phyloP scores from a whole-genome alignment of 2,888 invertebrate species.

The Bombylius discolor region DNA sequence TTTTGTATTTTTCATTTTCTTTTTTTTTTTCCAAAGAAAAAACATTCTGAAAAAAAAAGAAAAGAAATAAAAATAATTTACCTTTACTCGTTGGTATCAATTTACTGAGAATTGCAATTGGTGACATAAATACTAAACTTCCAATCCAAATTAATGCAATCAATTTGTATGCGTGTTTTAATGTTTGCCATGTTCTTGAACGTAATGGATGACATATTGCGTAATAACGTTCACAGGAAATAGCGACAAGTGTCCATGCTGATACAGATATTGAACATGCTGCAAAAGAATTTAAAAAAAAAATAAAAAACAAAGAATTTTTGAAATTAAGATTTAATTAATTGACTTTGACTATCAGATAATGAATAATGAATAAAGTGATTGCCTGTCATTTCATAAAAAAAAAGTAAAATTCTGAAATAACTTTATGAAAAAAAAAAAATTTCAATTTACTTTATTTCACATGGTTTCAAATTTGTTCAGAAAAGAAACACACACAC shows the following conservation, averaged over 20 bases:
- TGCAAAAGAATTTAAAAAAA: slow-evolving; percentile 31
- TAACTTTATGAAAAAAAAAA: too few relatives aligned
- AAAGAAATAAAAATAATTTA: slow-evolving; percentile 5
- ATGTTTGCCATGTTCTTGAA: slow-evolving; percentile 57
- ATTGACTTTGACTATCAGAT: background rate
- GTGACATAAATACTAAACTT: slow-evolving; percentile 47
- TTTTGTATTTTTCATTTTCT: background rate
- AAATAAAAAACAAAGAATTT: background rate
- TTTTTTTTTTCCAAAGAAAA: background rate
- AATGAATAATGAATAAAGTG: too few relatives aligned
- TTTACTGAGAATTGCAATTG: slow-evolving; percentile 43
- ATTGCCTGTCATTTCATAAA: too few relatives aligned
- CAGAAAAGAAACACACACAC: too few relatives aligned
- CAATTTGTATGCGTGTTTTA: slow-evolving; percentile 53
- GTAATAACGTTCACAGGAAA: slow-evolving; percentile 59
- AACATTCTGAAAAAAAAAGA: background rate
- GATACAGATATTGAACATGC: slow-evolving; percentile 61
- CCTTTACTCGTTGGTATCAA: slow-evolving; percentile 38
- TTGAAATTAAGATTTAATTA: too few relatives aligned
- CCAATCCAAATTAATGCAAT: slow-evolving; percentile 47
- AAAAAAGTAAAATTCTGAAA: too few relatives aligned
- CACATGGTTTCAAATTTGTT: too few relatives aligned
- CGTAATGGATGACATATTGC: slow-evolving; percentile 60
- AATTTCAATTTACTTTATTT: too few relatives aligned
- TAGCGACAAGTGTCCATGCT: slow-evolving; percentile 59